phyloP scores from a whole-genome alignment of 2,113 vertebrate genomes.

The Zosterops hypoxanthus region DNA sequence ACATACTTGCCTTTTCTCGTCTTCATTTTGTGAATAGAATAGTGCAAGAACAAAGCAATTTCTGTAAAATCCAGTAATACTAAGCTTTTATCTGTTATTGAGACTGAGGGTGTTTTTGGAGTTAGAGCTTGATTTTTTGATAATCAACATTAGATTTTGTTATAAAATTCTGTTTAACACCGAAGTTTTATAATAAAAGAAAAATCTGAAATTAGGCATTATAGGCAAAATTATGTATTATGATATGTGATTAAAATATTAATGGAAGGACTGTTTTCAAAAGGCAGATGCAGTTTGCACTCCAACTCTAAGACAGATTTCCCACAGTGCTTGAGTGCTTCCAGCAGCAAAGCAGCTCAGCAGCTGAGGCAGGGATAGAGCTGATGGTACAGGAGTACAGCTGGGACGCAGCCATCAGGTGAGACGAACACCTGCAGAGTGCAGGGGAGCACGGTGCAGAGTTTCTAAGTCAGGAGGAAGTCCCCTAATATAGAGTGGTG shows the following conservation, averaged over 20 bases:
- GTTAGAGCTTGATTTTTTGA: not conserved
- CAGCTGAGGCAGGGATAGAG: not conserved
- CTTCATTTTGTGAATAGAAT: not conserved
- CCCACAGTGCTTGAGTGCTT: rapidly evolving
- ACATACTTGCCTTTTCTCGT: not conserved
- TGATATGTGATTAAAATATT: not conserved
- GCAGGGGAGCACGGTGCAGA: not conserved
- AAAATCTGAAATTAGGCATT: not conserved
- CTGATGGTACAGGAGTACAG: not conserved
- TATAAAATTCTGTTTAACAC: not conserved
- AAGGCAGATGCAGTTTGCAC: not conserved
- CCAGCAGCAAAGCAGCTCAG: not conserved
- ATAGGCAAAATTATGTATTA: not conserved
- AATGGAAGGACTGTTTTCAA: not conserved
- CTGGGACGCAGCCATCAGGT: rapidly evolving
- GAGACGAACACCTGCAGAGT: not conserved
- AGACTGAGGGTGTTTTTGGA: not conserved
- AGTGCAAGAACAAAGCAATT: not conserved
- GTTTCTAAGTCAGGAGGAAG: not conserved
- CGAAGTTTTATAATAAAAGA: not conserved
- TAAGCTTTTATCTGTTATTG: not conserved
- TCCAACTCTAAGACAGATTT: not conserved
- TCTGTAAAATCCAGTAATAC: not conserved
- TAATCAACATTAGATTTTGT: not conserved
- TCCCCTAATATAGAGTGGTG: rapidly evolving